phyloP scores from a whole-genome alignment of 2,797 vertebrate species.

The Epinephelus coioides region DNA sequence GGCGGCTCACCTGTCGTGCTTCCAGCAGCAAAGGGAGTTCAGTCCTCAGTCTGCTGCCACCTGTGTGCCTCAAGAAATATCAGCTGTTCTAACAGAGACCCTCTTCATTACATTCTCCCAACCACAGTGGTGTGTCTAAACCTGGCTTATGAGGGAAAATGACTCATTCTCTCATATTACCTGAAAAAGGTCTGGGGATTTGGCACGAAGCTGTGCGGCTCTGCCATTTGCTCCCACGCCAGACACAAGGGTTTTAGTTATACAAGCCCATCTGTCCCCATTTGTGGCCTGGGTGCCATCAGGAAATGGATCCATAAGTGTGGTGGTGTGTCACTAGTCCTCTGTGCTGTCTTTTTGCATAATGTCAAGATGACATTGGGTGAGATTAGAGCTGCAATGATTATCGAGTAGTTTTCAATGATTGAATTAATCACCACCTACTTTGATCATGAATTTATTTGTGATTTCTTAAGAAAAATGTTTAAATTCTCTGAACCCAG shows the following conservation, averaged over 20 bases:
- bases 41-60: not conserved
- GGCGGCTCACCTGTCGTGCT: not conserved
- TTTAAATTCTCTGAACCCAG: too few relatives aligned
- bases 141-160: constrained; percentile 6
- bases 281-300: constrained; percentile 3
- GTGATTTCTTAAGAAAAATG: too few relatives aligned
- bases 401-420: too few relatives aligned
- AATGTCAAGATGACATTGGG: not conserved
- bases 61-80: not conserved
- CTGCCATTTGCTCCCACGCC: constrained; percentile 42
- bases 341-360: not conserved
- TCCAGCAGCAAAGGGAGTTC: not conserved
- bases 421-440: too few relatives aligned
- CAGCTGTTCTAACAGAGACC: constrained; percentile 13
- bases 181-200: constrained; percentile 27
- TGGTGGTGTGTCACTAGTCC: not conserved
- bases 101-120: constrained; percentile 8
- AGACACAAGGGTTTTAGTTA: constrained; percentile 24
- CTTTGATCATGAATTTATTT: too few relatives aligned
- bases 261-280: constrained; percentile 31
- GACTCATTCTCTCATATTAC: constrained; percentile 35
- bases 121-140: constrained; percentile 7
- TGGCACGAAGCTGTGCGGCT: not conserved
- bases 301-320: not conserved
- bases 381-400: not conserved